phyloP scores from a whole-genome alignment of 2,113 vertebrate species.

The Odontesthes bonariensis region DNA sequence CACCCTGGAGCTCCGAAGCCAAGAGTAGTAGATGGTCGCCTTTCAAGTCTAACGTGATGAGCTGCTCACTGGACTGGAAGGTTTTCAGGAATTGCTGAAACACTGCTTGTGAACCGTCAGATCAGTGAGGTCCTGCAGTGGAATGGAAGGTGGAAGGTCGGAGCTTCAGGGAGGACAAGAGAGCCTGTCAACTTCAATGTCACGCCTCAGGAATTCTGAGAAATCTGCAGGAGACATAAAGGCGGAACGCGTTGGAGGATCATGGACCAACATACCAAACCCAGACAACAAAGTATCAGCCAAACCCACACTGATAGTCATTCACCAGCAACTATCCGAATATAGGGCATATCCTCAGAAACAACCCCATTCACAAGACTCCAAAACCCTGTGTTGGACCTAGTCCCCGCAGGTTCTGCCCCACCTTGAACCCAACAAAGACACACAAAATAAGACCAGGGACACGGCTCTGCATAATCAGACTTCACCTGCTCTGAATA shows the following conservation, averaged over 20 bases:
- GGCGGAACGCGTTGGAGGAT: conserved; percentile 36
- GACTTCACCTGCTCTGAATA: conserved; percentile 7
- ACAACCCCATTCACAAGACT: background rate
- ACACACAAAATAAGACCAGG: conserved; percentile 19
- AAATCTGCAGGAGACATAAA: conserved; percentile 13
- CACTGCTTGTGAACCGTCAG: conserved; percentile 65
- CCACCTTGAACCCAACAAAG: conserved; percentile 18
- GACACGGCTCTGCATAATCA: background rate
- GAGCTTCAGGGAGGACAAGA: background rate
- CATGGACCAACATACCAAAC: conserved; percentile 8
- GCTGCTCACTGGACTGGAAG: conserved; percentile 60
- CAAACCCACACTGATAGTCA: conserved; percentile 1
- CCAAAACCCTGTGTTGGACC: background rate
- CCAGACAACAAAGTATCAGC: background rate
- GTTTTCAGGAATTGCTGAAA: conserved; percentile 34
- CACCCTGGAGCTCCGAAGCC: conserved; percentile 58
- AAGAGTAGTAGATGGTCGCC: conserved; percentile 54
- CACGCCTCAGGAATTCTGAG: conserved; percentile 19
- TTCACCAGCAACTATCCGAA: background rate
- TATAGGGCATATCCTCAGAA: background rate
- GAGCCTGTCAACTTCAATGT: conserved; percentile 6
- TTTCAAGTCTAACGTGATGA: conserved; percentile 62
- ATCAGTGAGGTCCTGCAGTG: background rate
- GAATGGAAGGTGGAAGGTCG: background rate
- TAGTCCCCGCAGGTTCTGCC: background rate